phyloP scores from a whole-genome alignment of 2,888 invertebrate species.

The Heteromurus nitidus region DNA sequence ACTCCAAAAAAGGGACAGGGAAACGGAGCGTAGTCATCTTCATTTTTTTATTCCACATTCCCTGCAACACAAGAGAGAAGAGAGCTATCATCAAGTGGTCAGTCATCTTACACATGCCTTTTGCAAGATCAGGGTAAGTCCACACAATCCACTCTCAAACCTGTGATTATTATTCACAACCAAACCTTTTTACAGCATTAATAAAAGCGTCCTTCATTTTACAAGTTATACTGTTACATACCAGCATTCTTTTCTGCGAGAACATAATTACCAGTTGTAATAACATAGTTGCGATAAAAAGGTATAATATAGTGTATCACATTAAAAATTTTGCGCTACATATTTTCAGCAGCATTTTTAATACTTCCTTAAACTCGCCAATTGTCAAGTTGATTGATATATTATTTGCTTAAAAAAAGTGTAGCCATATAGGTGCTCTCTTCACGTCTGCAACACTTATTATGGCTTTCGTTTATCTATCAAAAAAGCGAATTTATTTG shows the following conservation, averaged over 20 bases:
- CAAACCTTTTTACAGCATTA: too few relatives aligned
- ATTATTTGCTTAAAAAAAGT: slow-evolving; percentile 7
- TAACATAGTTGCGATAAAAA: too few relatives aligned
- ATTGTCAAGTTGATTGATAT: slow-evolving; percentile 22
- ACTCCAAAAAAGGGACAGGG: slow-evolving; percentile 58
- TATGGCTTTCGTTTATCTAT: background rate
- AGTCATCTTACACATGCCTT: too few relatives aligned
- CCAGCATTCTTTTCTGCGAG: too few relatives aligned
- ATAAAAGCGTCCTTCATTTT: too few relatives aligned
- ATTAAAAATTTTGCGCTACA: background rate
- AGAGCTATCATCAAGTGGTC: slow-evolving; percentile 13
- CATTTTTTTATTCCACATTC: background rate
- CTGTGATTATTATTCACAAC: too few relatives aligned
- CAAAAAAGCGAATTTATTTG: background rate
- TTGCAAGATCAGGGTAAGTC: too few relatives aligned
- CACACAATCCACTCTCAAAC: too few relatives aligned
- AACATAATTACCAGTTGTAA: too few relatives aligned
- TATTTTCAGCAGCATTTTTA: background rate
- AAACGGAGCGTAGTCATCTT: slow-evolving; percentile 4
- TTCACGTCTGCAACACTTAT: background rate
- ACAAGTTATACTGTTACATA: too few relatives aligned
- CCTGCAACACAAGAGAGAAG: too few relatives aligned
- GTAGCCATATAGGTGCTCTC: background rate
- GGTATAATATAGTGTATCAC: too few relatives aligned
- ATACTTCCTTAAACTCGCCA: slow-evolving; percentile 13